Percentiles rank a stretch among this genome's conserved stretches.
These are phyloP conservation scores for Chromis chromis DNA, from an alignment of 2,797 vertebrate genomes.

Conservation along the genomic window DNA sequence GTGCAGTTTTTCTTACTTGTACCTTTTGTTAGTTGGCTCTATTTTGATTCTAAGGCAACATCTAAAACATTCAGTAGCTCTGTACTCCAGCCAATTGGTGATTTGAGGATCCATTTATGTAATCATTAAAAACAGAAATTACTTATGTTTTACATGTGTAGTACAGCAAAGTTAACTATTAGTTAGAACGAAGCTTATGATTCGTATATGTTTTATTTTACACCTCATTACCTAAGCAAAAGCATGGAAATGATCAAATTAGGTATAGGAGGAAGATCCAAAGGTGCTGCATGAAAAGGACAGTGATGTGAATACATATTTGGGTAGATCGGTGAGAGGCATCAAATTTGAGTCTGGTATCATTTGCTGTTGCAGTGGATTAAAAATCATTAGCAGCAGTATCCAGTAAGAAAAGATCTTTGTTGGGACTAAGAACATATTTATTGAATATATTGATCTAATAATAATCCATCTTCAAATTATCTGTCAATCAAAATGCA, in stretches of 20 bases:
- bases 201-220: too few species aligned
- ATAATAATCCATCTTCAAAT: conserved; percentile 19
- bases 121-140: too few species aligned
- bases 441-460: not conserved
- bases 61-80: too few species aligned
- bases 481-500: conserved; percentile 27
- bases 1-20: conserved; percentile 13
- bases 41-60: not conserved
- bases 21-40: not conserved
- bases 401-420: not conserved
- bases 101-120: too few species aligned
- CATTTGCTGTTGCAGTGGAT: not conserved
- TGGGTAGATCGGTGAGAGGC: not conserved
- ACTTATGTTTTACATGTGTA: too few species aligned
- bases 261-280: too few species aligned
- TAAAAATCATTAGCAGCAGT: not conserved
- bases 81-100: not conserved
- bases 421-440: not conserved
- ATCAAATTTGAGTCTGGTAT: not conserved
- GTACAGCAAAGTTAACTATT: too few species aligned
- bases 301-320: not conserved
- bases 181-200: too few species aligned
- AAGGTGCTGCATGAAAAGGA: not conserved
- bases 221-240: too few species aligned
- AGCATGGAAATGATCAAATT: too few species aligned